Evolutionary conservation across 2,113 vertebrate genomes (phyloP).

Genomic region (Todiramphus saurophagus): DNA sequence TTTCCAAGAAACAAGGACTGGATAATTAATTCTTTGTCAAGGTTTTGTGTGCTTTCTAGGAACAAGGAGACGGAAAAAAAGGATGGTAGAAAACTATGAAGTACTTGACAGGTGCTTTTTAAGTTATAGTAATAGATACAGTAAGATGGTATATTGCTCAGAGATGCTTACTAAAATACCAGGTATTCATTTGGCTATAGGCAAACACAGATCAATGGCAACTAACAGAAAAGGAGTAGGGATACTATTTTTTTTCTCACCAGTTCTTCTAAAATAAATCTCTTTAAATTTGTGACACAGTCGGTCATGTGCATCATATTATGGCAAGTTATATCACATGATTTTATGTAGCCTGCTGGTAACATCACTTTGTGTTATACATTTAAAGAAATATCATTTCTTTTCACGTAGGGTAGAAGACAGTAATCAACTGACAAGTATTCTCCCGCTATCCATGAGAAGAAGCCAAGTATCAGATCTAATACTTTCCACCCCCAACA

Average conservation of each 20-base stretch:
- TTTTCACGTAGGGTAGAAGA: conserved; percentile 41
- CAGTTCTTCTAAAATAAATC: conserved; percentile 13
- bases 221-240: conserved; percentile 17
- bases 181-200: conserved; percentile 43
- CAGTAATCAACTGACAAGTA: conserved; percentile 54
- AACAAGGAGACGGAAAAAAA: conserved; percentile 14
- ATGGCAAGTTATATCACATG: conserved; percentile 45
- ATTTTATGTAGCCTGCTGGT: conserved; percentile 49
- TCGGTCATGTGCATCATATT: conserved; percentile 29
- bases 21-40: background rate
- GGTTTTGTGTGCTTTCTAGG: background rate
- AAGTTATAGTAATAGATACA: background rate
- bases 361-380: conserved; percentile 45
- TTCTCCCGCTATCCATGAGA: conserved; percentile 26
- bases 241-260: background rate
- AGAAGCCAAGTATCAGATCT: conserved; percentile 34
- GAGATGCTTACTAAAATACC: conserved; percentile 26
- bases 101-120: conserved; percentile 14
- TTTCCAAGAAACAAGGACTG: background rate
- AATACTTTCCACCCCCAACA: conserved; percentile 38
- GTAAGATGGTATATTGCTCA: background rate
- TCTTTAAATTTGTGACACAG: conserved; percentile 46
- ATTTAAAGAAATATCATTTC: conserved; percentile 60
- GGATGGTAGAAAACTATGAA: background rate
- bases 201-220: conserved; percentile 56